Evolutionary conservation across 2,113 vertebrate species (phyloP).

Genomic region (Argyrosomus japonicus): DNA sequence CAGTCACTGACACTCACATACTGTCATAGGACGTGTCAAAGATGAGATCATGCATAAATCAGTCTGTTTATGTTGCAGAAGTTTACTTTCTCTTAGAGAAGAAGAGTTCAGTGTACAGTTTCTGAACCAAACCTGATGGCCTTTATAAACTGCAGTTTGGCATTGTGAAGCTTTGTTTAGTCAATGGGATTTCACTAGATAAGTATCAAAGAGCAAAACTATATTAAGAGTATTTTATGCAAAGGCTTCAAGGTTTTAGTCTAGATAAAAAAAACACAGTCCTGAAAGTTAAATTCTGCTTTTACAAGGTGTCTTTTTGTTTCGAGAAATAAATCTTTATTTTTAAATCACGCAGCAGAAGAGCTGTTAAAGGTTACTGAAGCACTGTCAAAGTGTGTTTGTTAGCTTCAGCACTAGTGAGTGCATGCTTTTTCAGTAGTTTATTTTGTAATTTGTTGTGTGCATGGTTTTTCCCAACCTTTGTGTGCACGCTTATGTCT

Average conservation of each 20-base stretch:
- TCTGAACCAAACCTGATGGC: neutral
- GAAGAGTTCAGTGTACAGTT: neutral
- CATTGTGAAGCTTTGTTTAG: neutral
- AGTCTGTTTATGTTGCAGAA: neutral
- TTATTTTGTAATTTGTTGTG: neutral
- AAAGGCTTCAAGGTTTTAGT: neutral
- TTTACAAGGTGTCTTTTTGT: neutral
- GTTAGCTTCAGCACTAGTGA: too few species aligned
- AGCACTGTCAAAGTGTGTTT: too few species aligned
- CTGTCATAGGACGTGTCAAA: slow-evolving; percentile 6
- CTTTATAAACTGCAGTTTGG: neutral
- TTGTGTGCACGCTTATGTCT: neutral
- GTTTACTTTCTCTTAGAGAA: neutral
- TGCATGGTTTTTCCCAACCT: neutral
- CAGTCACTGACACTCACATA: neutral
- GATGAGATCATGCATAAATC: neutral
- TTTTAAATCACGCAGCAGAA: neutral
- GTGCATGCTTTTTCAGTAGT: too few species aligned
- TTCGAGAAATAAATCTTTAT: neutral
- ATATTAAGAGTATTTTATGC: neutral
- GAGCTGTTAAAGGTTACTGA: neutral
- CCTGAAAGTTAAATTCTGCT: neutral
- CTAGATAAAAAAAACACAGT: neutral
- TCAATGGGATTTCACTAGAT: neutral
- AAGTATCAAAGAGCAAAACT: neutral